Conservation (phyloP, 2,797 vertebrate genomes). For the Sebastes goodei region DNA sequence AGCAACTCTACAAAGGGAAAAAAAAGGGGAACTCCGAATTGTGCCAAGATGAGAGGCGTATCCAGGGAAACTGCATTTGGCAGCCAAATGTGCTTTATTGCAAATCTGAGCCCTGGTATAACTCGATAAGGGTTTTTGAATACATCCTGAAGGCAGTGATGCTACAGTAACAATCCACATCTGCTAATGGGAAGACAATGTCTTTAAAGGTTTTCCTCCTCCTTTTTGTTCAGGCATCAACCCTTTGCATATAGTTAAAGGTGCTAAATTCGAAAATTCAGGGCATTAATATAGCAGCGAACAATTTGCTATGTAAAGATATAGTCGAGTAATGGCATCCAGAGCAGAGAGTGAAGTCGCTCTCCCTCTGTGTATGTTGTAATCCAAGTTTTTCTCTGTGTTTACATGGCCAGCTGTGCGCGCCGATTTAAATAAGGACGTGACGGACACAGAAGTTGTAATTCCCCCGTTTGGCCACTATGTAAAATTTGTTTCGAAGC, state of each 20-base stretch:
- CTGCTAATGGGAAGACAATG: background rate
- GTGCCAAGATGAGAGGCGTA: background rate
- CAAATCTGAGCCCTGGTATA: slow-evolving; percentile 10
- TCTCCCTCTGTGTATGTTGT: too few relatives aligned
- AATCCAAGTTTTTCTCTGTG: too few relatives aligned
- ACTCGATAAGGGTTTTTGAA: slow-evolving; percentile 3
- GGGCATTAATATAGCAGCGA: background rate
- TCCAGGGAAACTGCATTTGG: slow-evolving; percentile 6
- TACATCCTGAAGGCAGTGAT: background rate
- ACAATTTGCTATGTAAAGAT: background rate
- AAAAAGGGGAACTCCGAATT: background rate
- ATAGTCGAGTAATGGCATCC: background rate
- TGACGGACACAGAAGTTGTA: background rate
- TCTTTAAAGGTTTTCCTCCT: background rate
- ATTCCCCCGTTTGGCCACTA: background rate
- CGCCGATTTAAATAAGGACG: too few relatives aligned
- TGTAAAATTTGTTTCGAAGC: too few relatives aligned
- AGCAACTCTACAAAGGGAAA: background rate
- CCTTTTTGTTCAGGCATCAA: background rate
- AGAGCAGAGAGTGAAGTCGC: background rate
- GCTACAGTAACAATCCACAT: background rate
- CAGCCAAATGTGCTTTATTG: background rate
- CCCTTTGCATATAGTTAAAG: slow-evolving; percentile 27
- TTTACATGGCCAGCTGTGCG: background rate
- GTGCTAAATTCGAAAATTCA: background rate